Base-by-base conservation (phyloP, 2,113 vertebrate species). In the Echinops telfairi region DNA sequence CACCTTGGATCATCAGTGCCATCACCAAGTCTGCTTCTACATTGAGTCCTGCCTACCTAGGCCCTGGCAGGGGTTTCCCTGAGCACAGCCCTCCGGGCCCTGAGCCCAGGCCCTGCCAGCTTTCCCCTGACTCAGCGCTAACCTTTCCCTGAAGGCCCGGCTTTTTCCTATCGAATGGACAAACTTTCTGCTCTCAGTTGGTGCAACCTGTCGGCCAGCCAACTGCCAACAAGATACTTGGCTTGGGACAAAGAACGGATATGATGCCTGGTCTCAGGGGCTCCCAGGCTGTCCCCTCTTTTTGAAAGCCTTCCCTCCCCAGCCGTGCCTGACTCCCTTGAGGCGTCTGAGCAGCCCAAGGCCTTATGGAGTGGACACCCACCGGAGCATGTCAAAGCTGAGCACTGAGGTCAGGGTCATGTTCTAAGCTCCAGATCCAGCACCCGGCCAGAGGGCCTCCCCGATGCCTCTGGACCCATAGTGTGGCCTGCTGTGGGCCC, bases 401-500 rank as follows among this genome's bases (percentile, higher is more conserved):
- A 36, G 71, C 8, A 20, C 17, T 6, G 15, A 68, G 33, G 6
- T 4, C 12, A 60, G 20, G 33, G 40, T n/a, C 20, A 3, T 27
- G 25, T 47, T 92, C 73, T 27, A 43, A 23, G 17, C 33, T 80
- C n/a, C 66, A 38, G 33, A 15, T 19, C 31, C 7, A 76, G n/a
- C 33, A 73, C 3, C 70, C 20, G 6, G 19, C 31, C 66, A 68
- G 11, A 38, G 11, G 64, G 36, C 14, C 43, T 66, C 12, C 36
- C 40, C 5, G 6, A 1, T 14, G 27, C 5, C 57, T 81, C 20
- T 16, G 38, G 79, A 60, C 12, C 36, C 53, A 83, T 58, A n/a
- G 16, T 2, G 8, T 1, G 57, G 77, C 22, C 0, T 1, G 10
- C 0, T 0, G 23, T 80, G 17, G 82, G 43, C 17, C 62, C 22